Conservation (phyloP, 2,113 vertebrate species). For the Melanerpes formicivorus region DNA sequence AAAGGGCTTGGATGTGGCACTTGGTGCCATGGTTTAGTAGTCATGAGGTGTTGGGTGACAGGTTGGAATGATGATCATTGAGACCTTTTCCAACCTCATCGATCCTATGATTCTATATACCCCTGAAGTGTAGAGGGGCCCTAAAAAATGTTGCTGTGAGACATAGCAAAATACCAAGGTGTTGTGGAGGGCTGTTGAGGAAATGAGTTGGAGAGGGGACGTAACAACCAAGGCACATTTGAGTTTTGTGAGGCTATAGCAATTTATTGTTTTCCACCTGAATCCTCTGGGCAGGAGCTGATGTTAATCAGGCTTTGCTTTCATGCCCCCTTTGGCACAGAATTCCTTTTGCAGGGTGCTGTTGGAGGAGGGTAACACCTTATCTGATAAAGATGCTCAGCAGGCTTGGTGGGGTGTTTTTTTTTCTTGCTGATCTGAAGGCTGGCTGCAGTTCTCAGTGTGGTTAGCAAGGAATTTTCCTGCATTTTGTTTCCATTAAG, state of each 20-base stretch:
- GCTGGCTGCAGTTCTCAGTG: neutral
- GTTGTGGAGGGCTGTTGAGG: neutral
- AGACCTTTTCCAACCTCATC: too few species aligned
- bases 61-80: too few species aligned
- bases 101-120: too few species aligned
- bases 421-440: neutral
- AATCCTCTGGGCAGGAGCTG: neutral
- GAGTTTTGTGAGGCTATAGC: neutral
- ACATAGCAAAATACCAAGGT: rapidly evolving
- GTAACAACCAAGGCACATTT: neutral
- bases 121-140: neutral
- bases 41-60: too few species aligned
- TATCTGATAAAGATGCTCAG: neutral
- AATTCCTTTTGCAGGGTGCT: neutral
- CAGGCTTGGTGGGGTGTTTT: neutral
- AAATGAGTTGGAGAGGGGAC: neutral
- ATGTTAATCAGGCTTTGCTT: neutral
- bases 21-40: too few species aligned
- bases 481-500: neutral
- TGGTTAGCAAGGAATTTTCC: neutral
- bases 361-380: neutral
- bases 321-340: neutral
- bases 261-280: neutral
- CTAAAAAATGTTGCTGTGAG: neutral
- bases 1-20: too few species aligned